Evolutionary conservation across 2,113 vertebrate species (phyloP), one percentile per base, ranked within the genome.

Genomic region (Pica pica): DNA sequence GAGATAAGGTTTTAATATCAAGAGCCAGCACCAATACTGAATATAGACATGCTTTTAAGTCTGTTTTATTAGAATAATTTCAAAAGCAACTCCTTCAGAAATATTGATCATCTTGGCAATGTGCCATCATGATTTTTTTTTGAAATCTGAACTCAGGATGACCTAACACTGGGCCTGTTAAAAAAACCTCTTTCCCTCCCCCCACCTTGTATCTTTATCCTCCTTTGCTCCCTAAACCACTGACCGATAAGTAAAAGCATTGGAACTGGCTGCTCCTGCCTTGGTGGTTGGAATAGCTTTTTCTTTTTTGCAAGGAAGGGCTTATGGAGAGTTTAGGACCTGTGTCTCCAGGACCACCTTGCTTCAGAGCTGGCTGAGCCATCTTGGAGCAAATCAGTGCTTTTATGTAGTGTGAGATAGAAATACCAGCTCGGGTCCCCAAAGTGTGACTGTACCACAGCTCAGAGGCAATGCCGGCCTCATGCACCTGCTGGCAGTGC

Each of bases 1-100:
- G 76, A 95, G 82, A 71, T 64, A 87, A 65, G 21, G 17, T 53
- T 96, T 81, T 87, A 76, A 74, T 91, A 95, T 71, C 49, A 71
- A 92, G 26, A 92, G 20, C 20, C 49, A 86, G 47, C 1, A 7
- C 47, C 9, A 8, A 16, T 70, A 93, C 49, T 59, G 41, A 61
- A 47, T 55, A 31, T 33, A 60, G 26, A 37, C 13, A 41, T 41
- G 64, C 65, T 90, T 92, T 87, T 78, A 81, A 69, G n/a, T 44
- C 93, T 4, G 0, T 55, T 89, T 63, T 74, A 78, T 79, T 86
- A 86, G 86, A 94, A 68, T 7, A 0, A 42, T 88, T 91, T 85
- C 10, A 47, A 83, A 89, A 76, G 8, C 11, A 64, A 12, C 39
- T 82, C 27, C 57, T 85, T 91, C 46, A 73, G 67, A 85, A 84